Base-by-base conservation (phyloP, 2,888 invertebrate species). In the Hydrotaea diabolus region DNA sequence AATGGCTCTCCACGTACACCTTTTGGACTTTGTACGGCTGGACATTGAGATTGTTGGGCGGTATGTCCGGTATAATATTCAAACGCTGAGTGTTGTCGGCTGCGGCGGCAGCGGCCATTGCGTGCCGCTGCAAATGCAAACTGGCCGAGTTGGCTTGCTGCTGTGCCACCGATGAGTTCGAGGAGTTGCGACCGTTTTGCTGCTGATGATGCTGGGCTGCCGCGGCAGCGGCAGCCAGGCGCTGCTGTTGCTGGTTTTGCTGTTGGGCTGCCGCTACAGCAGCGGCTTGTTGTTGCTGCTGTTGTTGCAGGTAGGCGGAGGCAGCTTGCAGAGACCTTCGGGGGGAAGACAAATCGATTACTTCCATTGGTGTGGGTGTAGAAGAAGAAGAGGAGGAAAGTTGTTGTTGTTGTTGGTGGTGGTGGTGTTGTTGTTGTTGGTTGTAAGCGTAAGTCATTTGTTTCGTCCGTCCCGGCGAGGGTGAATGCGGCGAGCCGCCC, bases 21-120 rank as follows among this genome's bases (percentile, higher is more conserved):
- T 96, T 96, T 90, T 96, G 96, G 66, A 97, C 95, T 93, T 96
- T 96, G 93, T 96, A 96, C 88, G 96, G 96, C 89, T 95, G 95
- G 91, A 94, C 94, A 93, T 95, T 95, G 91, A 94, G 94, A 89
- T 95, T 94, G 90, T 94, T 94, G 84, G 94, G 93, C 86, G 94
- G 94, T 89, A 95, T 94, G 90, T 96, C 96, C 21, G 95, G 94
- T 89, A 96, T 96, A 84, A 95, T 94, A 83, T 94, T 95, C 88
- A 96, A 69, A 3, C 90, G 87, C 72, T 91, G 91, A 31, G 86
- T 88, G 55, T 89, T 90, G 17, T 87, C 87, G 15, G 88, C 88
- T 2, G 87, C 88, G 0, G 87, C 88, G 57, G 89, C 90, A 3
- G 88, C 90, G 76, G 89, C 55, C 0, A 90, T 90, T 3, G 92